Evolutionary conservation across 1,140 invertebrate species (phyloP).

Genomic region (Zaprionus davidi): DNA sequence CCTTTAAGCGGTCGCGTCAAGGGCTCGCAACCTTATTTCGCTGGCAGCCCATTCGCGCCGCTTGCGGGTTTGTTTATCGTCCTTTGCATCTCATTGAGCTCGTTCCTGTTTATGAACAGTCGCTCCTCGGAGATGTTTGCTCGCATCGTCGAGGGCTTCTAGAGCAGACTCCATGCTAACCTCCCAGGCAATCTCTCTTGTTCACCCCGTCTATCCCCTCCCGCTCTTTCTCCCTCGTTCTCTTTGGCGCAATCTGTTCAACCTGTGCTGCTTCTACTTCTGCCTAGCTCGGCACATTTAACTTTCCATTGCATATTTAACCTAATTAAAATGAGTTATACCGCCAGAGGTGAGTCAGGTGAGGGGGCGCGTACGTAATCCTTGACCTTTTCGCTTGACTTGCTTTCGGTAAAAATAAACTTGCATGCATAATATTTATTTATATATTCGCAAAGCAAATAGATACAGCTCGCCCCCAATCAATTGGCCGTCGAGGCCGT

Average conservation of each 20-base stretch:
- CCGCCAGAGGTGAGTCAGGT: conserved; percentile 53
- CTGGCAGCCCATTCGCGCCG: conserved; percentile 53
- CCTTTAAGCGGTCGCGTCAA: conserved; percentile 42
- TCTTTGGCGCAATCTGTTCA: conserved; percentile 22
- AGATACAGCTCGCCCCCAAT: conserved; percentile 2
- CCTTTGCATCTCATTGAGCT: conserved; percentile 80
- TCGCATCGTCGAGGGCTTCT: conserved; percentile 25
- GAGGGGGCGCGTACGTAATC: conserved; percentile 46
- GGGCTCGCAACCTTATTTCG: conserved; percentile 69
- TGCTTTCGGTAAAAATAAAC: not conserved
- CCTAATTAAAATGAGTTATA: conserved; percentile 79
- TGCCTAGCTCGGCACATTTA: conserved; percentile 52
- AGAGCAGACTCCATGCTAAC: not conserved
- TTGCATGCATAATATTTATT: conserved; percentile 11
- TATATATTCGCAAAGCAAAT: not conserved
- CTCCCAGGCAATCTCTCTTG: conserved; percentile 7
- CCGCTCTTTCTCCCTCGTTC: not conserved
- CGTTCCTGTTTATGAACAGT: conserved; percentile 48
- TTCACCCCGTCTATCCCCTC: conserved; percentile 3
- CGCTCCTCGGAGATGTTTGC: conserved; percentile 28
- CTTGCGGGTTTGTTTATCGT: conserved; percentile 76
- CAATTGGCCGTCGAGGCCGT: not conserved
- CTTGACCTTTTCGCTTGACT: conserved; percentile 58
- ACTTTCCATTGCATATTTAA: conserved; percentile 75
- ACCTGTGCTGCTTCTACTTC: conserved; percentile 11